Evolutionary conservation across 2,888 invertebrate species (phyloP).

Genomic region (Cantharis flavilabris): DNA sequence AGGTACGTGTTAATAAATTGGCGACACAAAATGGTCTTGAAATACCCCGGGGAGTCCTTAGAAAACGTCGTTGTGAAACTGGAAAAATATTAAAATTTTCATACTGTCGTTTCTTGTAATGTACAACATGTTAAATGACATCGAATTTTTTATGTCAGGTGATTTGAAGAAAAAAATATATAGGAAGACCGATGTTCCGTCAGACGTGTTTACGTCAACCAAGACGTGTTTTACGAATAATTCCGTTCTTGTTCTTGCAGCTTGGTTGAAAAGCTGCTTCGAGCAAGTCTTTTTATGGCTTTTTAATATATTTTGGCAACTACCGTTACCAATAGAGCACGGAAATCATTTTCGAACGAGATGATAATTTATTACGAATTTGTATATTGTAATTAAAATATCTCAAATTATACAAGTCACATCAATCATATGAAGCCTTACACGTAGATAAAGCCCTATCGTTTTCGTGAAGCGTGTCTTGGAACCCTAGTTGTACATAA

Average conservation of each 20-base stretch:
- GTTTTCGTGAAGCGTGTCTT: constrained; percentile 9
- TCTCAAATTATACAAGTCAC: not conserved
- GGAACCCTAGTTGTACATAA: constrained; percentile 9
- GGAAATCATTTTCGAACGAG: not conserved
- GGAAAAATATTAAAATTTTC: not conserved
- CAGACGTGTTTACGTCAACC: constrained; percentile 16
- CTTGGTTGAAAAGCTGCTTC: not conserved
- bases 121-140: constrained; percentile 9
- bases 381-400: not conserved
- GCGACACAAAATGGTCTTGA: not conserved
- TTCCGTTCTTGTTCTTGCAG: constrained; percentile 4
- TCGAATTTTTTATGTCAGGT: constrained; percentile 9
- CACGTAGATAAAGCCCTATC: not conserved
- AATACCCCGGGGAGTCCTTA: not conserved
- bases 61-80: not conserved
- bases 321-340: not conserved
- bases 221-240: constrained; percentile 14
- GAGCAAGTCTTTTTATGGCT: not conserved
- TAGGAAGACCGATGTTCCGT: constrained; percentile 11
- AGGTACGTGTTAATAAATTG: constrained; percentile 1
- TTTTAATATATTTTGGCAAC: not conserved
- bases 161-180: not conserved
- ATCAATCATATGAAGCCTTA: not conserved
- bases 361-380: not conserved
- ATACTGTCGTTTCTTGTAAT: not conserved